A percentile compares a stretch with the other conserved stretches of the same genome.
phyloP scores from a whole-genome alignment of 1,140 invertebrate genomes.

The Zaprionus davidi region DNA sequence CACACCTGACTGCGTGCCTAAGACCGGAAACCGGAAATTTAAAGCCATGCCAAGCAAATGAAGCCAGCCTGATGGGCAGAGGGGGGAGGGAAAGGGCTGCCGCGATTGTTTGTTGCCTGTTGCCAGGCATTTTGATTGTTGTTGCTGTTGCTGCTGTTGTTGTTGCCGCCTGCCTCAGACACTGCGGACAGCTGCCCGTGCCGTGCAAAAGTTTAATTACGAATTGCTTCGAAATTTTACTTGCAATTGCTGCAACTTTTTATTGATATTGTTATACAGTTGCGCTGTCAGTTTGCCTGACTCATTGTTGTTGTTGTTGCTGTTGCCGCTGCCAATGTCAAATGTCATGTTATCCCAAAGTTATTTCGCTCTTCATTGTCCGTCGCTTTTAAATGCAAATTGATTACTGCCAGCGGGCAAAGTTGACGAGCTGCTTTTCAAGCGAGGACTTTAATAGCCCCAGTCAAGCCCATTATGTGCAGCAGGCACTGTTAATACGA shows the following conservation, averaged over 20 bases:
- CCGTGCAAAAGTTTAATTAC: conserved; percentile 79
- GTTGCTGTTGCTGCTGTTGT: conserved; percentile 23
- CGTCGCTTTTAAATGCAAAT: conserved; percentile 63
- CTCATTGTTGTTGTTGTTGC: conserved; percentile 2
- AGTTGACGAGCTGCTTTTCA: conserved; percentile 56
- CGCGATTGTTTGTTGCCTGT: conserved; percentile 61
- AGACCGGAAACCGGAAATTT: conserved; percentile 80
- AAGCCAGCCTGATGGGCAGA: conserved; percentile 43
- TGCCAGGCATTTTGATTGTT: conserved; percentile 68
- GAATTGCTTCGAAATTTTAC: conserved; percentile 60
- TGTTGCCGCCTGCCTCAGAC: conserved; percentile 44
- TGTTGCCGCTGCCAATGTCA: conserved; percentile 62
- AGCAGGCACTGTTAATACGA: conserved; percentile 5
- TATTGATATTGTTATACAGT: conserved; percentile 74
- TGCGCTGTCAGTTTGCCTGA: conserved; percentile 27
- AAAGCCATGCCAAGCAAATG: conserved; percentile 74
- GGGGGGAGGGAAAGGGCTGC: background rate
- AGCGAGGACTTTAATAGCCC: conserved; percentile 55
- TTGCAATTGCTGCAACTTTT: conserved; percentile 69
- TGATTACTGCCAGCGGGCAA: conserved; percentile 69
- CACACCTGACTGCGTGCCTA: conserved; percentile 25
- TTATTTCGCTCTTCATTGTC: conserved; percentile 51
- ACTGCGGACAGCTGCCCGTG: conserved; percentile 70
- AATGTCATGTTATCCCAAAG: conserved; percentile 74
- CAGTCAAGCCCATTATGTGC: conserved; percentile 51